Conservation (phyloP, 1,140 invertebrate genomes). For the Lysiphlebus fabarum region DNA sequence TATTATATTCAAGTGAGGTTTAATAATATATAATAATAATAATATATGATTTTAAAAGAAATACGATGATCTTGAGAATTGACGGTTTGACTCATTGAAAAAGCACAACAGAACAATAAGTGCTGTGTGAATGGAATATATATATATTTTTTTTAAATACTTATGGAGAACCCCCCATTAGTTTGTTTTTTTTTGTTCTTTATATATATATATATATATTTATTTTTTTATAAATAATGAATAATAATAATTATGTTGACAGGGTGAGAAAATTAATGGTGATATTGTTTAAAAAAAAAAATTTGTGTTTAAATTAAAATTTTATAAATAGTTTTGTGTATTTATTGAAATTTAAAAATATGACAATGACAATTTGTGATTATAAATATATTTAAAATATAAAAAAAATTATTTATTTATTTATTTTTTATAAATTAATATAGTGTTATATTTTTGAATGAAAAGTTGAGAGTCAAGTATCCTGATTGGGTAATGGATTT, state of each 20-base stretch:
- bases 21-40: background rate
- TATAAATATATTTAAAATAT: background rate
- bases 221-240: background rate
- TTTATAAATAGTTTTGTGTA: too few relatives aligned
- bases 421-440: background rate
- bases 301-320: background rate
- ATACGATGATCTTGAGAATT: background rate
- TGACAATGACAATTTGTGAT: background rate
- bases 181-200: background rate
- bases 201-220: too few relatives aligned
- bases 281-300: background rate
- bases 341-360: background rate
- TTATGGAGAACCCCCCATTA: background rate
- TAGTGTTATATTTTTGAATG: background rate
- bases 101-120: conserved; percentile 8
- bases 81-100: conserved; percentile 22
- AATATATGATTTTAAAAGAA: too few relatives aligned
- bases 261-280: background rate
- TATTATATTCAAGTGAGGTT: conserved; percentile 4
- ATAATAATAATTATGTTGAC: background rate
- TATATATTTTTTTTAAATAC: background rate
- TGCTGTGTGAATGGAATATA: conserved; percentile 10
- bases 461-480: conserved; percentile 4
- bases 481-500: conserved; percentile 75
- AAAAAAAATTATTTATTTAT: background rate